phyloP scores from a whole-genome alignment of 2,888 invertebrate genomes.

The Zhengitettix transpicula region DNA sequence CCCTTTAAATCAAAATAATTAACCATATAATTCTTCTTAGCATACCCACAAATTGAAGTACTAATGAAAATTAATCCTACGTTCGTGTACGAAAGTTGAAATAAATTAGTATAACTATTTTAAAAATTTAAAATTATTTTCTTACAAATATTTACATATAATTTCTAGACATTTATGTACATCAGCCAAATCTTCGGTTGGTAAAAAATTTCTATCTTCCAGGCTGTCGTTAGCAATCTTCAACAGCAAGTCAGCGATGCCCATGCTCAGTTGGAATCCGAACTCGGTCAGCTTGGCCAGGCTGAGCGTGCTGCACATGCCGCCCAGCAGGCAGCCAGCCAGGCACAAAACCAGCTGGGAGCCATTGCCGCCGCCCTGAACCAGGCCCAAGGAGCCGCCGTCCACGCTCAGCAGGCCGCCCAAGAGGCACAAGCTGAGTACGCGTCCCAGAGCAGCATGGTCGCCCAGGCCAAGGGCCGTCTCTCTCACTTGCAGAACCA shows the following conservation, averaged over 20 bases:
- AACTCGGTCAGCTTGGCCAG: slow-evolving; percentile 53
- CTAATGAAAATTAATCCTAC: too few relatives aligned
- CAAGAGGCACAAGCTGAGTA: slow-evolving; percentile 58
- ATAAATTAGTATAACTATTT: too few relatives aligned
- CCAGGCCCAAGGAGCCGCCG: slow-evolving; percentile 58
- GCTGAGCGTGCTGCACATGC: slow-evolving; percentile 53
- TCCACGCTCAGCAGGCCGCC: slow-evolving; percentile 47
- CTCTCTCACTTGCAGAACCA: slow-evolving; percentile 34
- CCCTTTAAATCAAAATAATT: too few relatives aligned
- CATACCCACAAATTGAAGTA: too few relatives aligned
- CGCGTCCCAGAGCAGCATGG: slow-evolving; percentile 63
- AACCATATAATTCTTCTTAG: too few relatives aligned
- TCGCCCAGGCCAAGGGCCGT: slow-evolving; percentile 26
- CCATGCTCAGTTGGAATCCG: slow-evolving; percentile 47
- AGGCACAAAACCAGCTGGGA: slow-evolving; percentile 28
- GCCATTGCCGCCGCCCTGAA: slow-evolving; percentile 28
- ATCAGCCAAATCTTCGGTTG: too few relatives aligned
- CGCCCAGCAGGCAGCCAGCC: slow-evolving; percentile 51
- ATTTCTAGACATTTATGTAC: too few relatives aligned
- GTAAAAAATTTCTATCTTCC: too few relatives aligned
- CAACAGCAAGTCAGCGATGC: slow-evolving; percentile 61
- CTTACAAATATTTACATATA: too few relatives aligned
- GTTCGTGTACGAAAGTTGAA: too few relatives aligned
- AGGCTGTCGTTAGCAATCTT: slow-evolving; percentile 19
- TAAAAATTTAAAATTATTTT: too few relatives aligned